These are phyloP conservation scores for Maccullochella peelii DNA, from an alignment of 2,113 vertebrate genomes.

Conservation along the genomic window DNA sequence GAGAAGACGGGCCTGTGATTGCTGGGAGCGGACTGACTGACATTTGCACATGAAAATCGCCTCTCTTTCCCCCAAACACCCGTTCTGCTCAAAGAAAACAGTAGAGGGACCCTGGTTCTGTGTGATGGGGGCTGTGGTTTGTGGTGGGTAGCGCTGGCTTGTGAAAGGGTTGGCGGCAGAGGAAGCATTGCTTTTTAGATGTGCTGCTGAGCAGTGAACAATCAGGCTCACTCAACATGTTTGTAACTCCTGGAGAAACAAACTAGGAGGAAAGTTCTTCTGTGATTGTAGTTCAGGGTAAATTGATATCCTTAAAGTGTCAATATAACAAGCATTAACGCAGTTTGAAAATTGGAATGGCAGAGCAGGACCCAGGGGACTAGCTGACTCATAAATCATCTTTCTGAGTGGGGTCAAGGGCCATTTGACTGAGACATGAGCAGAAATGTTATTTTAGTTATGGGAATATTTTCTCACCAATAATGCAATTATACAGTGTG, in stretches of 20 bases:
- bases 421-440: constrained; percentile 74
- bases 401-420: constrained; percentile 75
- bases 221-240: constrained; percentile 1
- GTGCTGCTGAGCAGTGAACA: constrained; percentile 3
- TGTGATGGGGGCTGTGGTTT: constrained; percentile 21
- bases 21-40: constrained; percentile 86
- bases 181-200: constrained; percentile 13
- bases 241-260: constrained; percentile 31
- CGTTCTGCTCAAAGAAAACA: constrained; percentile 82
- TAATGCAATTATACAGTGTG: constrained; percentile 61
- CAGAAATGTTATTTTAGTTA: constrained; percentile 73
- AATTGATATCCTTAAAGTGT: constrained; percentile 63
- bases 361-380: constrained; percentile 63
- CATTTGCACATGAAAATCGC: constrained; percentile 90
- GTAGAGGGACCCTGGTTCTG: constrained; percentile 63
- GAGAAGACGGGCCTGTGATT: constrained; percentile 85
- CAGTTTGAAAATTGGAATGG: constrained; percentile 48
- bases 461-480: constrained; percentile 65
- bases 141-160: constrained; percentile 28
- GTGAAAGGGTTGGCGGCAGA: constrained; percentile 28
- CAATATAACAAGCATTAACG: constrained; percentile 64
- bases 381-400: constrained; percentile 78
- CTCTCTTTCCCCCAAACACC: constrained; percentile 80
- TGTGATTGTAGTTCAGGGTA: constrained; percentile 29
- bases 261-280: constrained; percentile 39